Evolutionary conservation across 1,140 invertebrate species (phyloP).

Genomic region (Diabrotica virgifera): DNA sequence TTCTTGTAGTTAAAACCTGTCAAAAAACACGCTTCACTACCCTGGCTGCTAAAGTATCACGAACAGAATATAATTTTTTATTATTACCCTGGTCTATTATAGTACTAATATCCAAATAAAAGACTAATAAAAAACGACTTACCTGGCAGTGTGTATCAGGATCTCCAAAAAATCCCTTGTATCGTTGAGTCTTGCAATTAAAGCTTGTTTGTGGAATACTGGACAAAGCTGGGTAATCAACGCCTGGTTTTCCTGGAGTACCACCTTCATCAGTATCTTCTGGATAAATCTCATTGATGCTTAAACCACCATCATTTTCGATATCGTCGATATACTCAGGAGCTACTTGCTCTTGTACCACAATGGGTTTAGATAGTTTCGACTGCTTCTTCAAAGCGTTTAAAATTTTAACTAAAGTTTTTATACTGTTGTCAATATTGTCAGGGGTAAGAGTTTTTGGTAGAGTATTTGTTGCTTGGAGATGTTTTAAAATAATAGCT

Average conservation of each 20-base stretch:
- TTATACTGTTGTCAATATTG: conserved; percentile 74
- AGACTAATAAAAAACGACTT: no score
- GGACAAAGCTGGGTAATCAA: conserved; percentile 79
- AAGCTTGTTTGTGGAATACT: conserved; percentile 76
- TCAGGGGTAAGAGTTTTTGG: conserved; percentile 70
- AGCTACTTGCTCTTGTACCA: conserved; percentile 30
- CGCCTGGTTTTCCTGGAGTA: conserved; percentile 71
- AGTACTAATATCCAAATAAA: no score
- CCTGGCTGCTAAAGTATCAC: no score
- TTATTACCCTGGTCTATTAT: no score
- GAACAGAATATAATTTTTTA: no score
- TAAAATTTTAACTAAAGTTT: conserved; percentile 69
- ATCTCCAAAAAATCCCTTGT: conserved; percentile 89
- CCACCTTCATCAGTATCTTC: conserved; percentile 55
- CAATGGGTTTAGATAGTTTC: conserved; percentile 40
- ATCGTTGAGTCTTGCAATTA: conserved; percentile 78
- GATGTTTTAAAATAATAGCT: conserved; percentile 57
- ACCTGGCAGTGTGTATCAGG: conserved; percentile 82
- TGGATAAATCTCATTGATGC: conserved; percentile 33
- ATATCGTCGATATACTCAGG: conserved; percentile 27
- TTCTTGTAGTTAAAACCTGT: no score
- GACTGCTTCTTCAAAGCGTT: conserved; percentile 57
- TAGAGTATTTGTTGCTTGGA: conserved; percentile 69
- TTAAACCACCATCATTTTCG: conserved; percentile 36
- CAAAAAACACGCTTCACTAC: no score